Conservation (phyloP, 2,113 vertebrate genomes). For the Cyanocitta stelleri region DNA sequence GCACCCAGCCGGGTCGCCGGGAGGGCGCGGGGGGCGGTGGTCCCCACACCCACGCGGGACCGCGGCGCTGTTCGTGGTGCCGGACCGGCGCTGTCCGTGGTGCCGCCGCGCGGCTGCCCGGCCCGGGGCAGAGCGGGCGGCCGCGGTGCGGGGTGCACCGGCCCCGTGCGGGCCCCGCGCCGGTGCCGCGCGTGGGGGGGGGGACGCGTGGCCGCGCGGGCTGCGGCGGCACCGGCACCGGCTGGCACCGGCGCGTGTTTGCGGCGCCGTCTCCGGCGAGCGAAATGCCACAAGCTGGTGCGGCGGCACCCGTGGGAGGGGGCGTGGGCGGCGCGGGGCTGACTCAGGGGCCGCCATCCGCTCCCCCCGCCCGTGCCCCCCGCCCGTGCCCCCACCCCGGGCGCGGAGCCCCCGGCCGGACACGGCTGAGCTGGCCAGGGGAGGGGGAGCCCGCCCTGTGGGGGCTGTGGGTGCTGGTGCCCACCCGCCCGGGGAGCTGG, state of each 20-base stretch:
- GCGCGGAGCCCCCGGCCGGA: background rate
- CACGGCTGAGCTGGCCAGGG: no score
- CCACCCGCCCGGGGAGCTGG: background rate
- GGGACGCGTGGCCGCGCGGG: conserved; percentile 57
- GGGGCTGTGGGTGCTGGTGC: background rate
- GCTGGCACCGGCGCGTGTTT: conserved; percentile 74
- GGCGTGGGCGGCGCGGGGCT: conserved; percentile 41
- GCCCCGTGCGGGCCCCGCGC: no score
- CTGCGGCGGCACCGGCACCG: conserved; percentile 53
- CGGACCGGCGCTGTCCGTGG: no score
- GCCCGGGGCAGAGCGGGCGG: no score
- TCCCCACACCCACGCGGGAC: no score
- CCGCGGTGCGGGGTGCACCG: no score
- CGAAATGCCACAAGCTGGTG: conserved; percentile 79
- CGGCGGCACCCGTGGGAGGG: conserved; percentile 65
- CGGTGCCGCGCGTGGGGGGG: background rate
- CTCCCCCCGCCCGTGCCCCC: background rate
- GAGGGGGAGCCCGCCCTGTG: background rate
- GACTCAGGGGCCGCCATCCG: conserved; percentile 74
- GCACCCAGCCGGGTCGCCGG: no score
- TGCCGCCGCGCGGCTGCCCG: no score
- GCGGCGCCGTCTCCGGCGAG: conserved; percentile 75
- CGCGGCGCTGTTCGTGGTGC: no score
- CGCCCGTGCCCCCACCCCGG: background rate
- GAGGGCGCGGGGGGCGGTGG: no score